Conservation (phyloP, 2,113 vertebrate genomes). For the Oncorhynchus kisutch region DNA sequence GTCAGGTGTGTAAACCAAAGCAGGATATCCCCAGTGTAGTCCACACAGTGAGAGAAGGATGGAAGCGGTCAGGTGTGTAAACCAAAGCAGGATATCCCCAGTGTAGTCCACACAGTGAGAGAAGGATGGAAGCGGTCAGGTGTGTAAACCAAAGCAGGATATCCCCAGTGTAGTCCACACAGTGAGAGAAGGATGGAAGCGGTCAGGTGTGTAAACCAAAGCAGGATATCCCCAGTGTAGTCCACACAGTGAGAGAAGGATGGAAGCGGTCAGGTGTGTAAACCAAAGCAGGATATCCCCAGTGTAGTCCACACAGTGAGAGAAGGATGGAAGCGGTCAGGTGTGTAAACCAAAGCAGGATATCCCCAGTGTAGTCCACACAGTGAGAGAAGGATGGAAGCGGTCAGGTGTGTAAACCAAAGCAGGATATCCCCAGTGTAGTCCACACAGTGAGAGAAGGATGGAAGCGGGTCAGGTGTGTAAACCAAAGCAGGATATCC, state of each 20-base stretch:
- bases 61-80: not conserved
- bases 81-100: not conserved
- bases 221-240: not conserved
- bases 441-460: not conserved
- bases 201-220: not conserved
- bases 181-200: not conserved
- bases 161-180: not conserved
- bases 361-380: not conserved
- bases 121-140: not conserved
- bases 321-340: not conserved
- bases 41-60: not conserved
- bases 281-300: not conserved
- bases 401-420: not conserved
- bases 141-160: not conserved
- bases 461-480: conserved; percentile 2
- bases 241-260: not conserved
- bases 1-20: not conserved
- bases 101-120: not conserved
- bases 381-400: not conserved
- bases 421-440: not conserved
- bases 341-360: not conserved
- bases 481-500: not conserved
- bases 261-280: not conserved
- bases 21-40: not conserved
- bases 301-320: not conserved